These are phyloP conservation scores for Aleiodes alternator DNA, from an alignment of 2,888 invertebrate genomes.

Conservation along the genomic window DNA sequence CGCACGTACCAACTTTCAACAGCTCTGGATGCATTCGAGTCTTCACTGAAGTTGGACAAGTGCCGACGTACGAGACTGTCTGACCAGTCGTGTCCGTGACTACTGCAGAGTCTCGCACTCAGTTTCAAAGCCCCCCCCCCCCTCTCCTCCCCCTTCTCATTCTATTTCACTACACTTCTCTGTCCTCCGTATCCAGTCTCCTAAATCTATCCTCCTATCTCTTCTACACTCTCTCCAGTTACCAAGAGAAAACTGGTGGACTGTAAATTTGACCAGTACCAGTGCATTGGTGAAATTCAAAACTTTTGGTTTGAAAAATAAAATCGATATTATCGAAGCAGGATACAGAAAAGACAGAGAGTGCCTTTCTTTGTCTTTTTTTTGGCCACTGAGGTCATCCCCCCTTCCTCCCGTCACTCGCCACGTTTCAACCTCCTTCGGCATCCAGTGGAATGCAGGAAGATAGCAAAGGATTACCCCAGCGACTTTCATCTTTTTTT, in stretches of 20 bases:
- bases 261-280: too few relatives aligned
- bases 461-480: slow-evolving; percentile 69
- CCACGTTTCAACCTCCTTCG: slow-evolving; percentile 54
- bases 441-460: slow-evolving; percentile 66
- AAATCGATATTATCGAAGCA: slow-evolving; percentile 71
- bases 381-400: slow-evolving; percentile 39
- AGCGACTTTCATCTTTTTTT: slow-evolving; percentile 54
- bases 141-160: not conserved
- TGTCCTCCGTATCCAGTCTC: too few relatives aligned
- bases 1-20: slow-evolving; percentile 9
- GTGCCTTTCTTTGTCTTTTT: slow-evolving; percentile 19
- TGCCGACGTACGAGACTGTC: slow-evolving; percentile 23
- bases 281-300: too few relatives aligned
- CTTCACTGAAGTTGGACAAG: slow-evolving; percentile 34
- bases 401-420: slow-evolving; percentile 37
- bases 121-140: slow-evolving; percentile 1
- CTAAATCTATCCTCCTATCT: too few relatives aligned
- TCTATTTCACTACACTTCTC: slow-evolving; percentile 2
- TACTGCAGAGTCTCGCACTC: slow-evolving; percentile 26
- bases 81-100: slow-evolving; percentile 31
- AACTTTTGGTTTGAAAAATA: slow-evolving; percentile 61
- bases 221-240: too few relatives aligned
- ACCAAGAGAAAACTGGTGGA: too few relatives aligned
- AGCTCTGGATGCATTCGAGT: not conserved
- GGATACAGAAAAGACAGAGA: slow-evolving; percentile 43